phyloP scores from a whole-genome alignment of 2,113 vertebrate species.

The Amphiprion percula region DNA sequence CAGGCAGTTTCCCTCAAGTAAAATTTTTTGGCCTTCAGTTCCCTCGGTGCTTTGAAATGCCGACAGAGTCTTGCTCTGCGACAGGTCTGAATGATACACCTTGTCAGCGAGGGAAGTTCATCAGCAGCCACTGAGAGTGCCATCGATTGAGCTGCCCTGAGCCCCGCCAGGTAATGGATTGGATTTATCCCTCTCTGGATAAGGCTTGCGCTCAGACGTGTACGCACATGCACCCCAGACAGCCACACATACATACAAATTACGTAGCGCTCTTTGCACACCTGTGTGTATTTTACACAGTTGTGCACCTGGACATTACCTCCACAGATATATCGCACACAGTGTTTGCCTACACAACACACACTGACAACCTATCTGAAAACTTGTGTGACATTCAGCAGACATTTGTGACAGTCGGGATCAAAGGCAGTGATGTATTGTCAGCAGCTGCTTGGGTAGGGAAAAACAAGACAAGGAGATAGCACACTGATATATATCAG shows the following conservation, averaged over 20 bases:
- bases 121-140: constrained; percentile 79
- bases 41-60: constrained; percentile 64
- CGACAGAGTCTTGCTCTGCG: constrained; percentile 57
- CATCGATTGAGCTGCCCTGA: constrained; percentile 82
- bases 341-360: constrained; percentile 34
- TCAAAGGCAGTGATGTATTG: constrained; percentile 78
- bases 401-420: constrained; percentile 72
- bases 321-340: neutral
- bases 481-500: constrained; percentile 71
- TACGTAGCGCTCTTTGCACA: constrained; percentile 23
- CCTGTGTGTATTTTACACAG: constrained; percentile 24
- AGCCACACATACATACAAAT: constrained; percentile 28
- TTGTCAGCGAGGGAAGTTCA: constrained; percentile 81
- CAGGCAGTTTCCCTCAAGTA: constrained; percentile 23
- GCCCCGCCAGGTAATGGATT: constrained; percentile 78
- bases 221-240: constrained; percentile 17
- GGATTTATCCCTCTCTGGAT: constrained; percentile 78
- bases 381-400: constrained; percentile 67
- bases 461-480: constrained; percentile 72
- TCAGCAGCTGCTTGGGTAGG: constrained; percentile 62
- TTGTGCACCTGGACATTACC: constrained; percentile 2
- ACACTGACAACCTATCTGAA: constrained; percentile 55
- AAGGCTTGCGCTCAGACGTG: constrained; percentile 48
- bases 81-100: constrained; percentile 80
- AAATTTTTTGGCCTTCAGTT: constrained; percentile 65